A percentile compares a stretch with the other conserved stretches of the same genome.
These are phyloP conservation scores for Ctenochaetus hawaiiensis DNA, from an alignment of 2,797 vertebrate species.

Conservation along the genomic window DNA sequence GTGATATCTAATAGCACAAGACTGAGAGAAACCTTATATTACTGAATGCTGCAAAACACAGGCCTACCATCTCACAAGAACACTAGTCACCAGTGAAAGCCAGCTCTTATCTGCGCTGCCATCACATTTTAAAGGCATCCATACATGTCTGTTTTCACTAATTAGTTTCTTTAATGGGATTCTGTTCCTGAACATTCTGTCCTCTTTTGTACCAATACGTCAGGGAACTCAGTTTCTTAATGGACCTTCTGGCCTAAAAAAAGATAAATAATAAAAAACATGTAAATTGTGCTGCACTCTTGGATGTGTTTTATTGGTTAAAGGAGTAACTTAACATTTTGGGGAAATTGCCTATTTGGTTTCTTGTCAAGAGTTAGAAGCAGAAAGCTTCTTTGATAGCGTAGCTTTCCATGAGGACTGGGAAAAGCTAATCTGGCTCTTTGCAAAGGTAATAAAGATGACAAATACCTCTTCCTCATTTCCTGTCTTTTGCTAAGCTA, in stretches of 20 bases:
- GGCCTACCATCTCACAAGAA: constrained; percentile 50
- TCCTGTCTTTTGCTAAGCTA: too few relatives aligned
- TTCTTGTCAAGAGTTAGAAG: not conserved
- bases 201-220: not conserved
- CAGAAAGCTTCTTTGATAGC: too few relatives aligned
- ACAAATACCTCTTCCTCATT: too few relatives aligned
- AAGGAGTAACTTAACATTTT: too few relatives aligned
- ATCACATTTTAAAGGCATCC: constrained; percentile 54
- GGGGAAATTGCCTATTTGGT: too few relatives aligned
- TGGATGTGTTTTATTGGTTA: not conserved
- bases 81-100: constrained; percentile 54
- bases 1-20: constrained; percentile 54
- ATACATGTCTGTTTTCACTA: constrained; percentile 60
- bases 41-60: constrained; percentile 46
- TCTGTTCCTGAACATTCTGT: constrained; percentile 27
- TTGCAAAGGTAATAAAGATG: too few relatives aligned
- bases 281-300: not conserved
- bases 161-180: constrained; percentile 55
- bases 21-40: constrained; percentile 70
- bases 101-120: constrained; percentile 44
- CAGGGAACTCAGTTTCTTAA: too few relatives aligned
- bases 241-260: too few relatives aligned
- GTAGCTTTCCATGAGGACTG: too few relatives aligned
- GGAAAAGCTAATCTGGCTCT: too few relatives aligned
- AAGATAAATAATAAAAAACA: too few relatives aligned